These are phyloP conservation scores for Phragmatobia fuliginosa DNA, from an alignment of 2,888 invertebrate genomes.

Conservation along the genomic window DNA sequence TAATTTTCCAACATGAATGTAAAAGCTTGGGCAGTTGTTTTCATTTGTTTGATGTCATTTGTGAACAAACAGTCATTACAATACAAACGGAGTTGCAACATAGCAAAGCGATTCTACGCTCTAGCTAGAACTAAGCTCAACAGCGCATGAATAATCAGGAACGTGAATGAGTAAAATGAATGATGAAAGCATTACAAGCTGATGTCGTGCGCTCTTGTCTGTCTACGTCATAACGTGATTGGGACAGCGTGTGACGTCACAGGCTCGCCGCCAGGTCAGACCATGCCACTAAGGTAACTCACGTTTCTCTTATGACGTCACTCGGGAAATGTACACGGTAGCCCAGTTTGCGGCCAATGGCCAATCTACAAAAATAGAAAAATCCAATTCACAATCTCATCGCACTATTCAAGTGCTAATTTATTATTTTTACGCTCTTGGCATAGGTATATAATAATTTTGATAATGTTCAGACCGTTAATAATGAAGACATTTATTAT, in stretches of 20 bases:
- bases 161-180: slow-evolving; percentile 36
- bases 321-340: slow-evolving; percentile 85
- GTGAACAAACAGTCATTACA: slow-evolving; percentile 28
- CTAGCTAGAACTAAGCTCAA: slow-evolving; percentile 32
- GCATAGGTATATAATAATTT: slow-evolving; percentile 1
- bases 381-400: slow-evolving; percentile 66
- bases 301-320: slow-evolving; percentile 85
- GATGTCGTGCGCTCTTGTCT: slow-evolving; percentile 18
- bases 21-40: background rate
- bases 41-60: slow-evolving; percentile 8
- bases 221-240: slow-evolving; percentile 29
- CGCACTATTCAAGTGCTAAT: slow-evolving; percentile 36
- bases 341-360: slow-evolving; percentile 85
- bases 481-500: background rate
- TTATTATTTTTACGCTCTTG: background rate
- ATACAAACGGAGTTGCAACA: slow-evolving; percentile 30
- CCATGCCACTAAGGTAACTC: slow-evolving; percentile 69
- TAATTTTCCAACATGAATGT: background rate
- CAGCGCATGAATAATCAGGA: slow-evolving; percentile 30
- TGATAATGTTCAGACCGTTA: background rate
- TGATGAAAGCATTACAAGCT: slow-evolving; percentile 33
- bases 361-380: slow-evolving; percentile 86
- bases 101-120: slow-evolving; percentile 24
- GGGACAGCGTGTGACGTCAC: slow-evolving; percentile 66
- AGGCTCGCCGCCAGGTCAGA: slow-evolving; percentile 59